Evolutionary conservation across 35 echinoderm and acorn worm species (phyloP).

Genomic region (Lytechinus variegatus): DNA sequence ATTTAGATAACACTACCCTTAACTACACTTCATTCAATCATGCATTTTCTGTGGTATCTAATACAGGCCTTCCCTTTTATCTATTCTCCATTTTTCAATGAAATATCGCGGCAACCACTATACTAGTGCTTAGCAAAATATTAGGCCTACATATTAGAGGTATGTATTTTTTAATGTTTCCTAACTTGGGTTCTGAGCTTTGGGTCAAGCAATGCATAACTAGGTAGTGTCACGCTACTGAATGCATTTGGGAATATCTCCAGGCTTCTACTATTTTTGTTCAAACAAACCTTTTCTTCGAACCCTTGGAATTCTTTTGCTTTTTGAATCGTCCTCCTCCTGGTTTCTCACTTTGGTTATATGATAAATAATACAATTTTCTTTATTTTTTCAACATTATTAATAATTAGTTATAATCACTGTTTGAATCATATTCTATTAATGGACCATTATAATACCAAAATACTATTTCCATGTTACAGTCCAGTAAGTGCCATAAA

Average conservation of each 20-base stretch:
- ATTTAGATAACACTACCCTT: not conserved
- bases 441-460: not conserved
- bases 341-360: not conserved
- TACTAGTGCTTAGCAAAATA: too few species aligned
- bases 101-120: too few species aligned
- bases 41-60: not conserved
- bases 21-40: not conserved
- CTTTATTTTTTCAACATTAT: too few species aligned
- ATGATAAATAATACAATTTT: not conserved
- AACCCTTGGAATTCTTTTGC: not conserved
- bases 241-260: not conserved
- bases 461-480: not conserved
- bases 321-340: not conserved
- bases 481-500: not conserved
- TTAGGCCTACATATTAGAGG: too few species aligned
- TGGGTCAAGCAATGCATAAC: not conserved
- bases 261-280: not conserved
- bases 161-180: too few species aligned
- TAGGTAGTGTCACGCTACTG: not conserved
- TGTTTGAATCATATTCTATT: not conserved
- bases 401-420: too few species aligned
- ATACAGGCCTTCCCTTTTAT: not conserved
- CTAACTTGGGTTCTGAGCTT: not conserved
- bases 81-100: not conserved
- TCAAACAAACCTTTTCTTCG: not conserved